Evolutionary conservation across 2,888 invertebrate species (phyloP).

Genomic region (Drosophila melanosoma): DNA sequence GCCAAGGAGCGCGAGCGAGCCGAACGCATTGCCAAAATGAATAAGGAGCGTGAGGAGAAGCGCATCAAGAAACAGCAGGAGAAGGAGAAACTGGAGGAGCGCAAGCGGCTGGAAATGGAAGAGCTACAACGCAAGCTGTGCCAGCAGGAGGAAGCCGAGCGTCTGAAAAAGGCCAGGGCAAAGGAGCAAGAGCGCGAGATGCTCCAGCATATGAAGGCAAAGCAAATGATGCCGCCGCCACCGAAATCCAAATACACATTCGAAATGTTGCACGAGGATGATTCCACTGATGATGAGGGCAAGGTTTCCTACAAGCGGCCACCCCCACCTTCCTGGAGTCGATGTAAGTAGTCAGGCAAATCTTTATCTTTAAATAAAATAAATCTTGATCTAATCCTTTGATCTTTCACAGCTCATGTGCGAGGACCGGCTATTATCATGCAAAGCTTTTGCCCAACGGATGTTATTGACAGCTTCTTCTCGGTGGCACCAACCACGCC

Average conservation of each 20-base stretch:
- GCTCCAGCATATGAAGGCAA: slow-evolving; percentile 75
- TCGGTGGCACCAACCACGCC: slow-evolving; percentile 87
- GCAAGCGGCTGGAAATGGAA: slow-evolving; percentile 81
- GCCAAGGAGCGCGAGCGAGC: slow-evolving; percentile 84
- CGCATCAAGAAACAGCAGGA: slow-evolving; percentile 79
- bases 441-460: slow-evolving; percentile 85
- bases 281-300: slow-evolving; percentile 85
- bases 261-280: slow-evolving; percentile 84
- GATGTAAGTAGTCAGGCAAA: slow-evolving; percentile 78
- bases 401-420: slow-evolving; percentile 75
- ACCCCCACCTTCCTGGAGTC: slow-evolving; percentile 85
- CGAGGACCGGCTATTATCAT: slow-evolving; percentile 85
- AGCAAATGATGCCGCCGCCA: slow-evolving; percentile 76
- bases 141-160: slow-evolving; percentile 77
- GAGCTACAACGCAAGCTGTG: slow-evolving; percentile 82
- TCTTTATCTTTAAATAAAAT: neutral
- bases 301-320: slow-evolving; percentile 81
- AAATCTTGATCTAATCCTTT: neutral
- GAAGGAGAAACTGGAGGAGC: slow-evolving; percentile 70
- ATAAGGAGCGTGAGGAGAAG: slow-evolving; percentile 84
- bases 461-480: slow-evolving; percentile 87
- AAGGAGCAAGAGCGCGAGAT: slow-evolving; percentile 80
- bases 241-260: slow-evolving; percentile 82
- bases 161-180: slow-evolving; percentile 63
- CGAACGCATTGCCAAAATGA: slow-evolving; percentile 81